A percentile compares a stretch with the other conserved stretches of the same genome.
phyloP scores from a whole-genome alignment of 2,797 vertebrate genomes.

The Philypnodon macrostomus region DNA sequence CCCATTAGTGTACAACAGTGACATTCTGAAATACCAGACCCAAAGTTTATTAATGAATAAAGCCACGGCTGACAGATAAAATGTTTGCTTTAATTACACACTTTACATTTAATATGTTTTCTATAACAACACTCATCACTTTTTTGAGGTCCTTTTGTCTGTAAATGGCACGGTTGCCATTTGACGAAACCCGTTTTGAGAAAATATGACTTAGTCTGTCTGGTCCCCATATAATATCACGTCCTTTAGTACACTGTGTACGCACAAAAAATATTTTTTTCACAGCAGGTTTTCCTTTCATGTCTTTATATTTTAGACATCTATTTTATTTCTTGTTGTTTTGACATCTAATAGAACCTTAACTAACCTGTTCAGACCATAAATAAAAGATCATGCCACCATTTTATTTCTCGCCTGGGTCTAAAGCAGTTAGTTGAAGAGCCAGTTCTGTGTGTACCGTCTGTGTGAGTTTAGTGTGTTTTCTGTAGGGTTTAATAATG shows the following conservation, averaged over 20 bases:
- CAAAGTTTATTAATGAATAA: conserved; percentile 27
- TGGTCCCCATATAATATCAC: conserved; percentile 6
- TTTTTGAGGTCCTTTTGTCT: conserved; percentile 16
- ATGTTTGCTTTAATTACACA: conserved; percentile 33
- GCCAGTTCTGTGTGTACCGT: background rate
- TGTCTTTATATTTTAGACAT: conserved; percentile 2
- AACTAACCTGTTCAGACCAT: background rate
- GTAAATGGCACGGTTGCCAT: conserved; percentile 17
- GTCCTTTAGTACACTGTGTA: background rate
- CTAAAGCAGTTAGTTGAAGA: conserved; percentile 3
- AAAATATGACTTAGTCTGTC: background rate
- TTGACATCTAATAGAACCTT: background rate
- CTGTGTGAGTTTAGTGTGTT: conserved; percentile 16
- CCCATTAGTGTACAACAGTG: conserved; percentile 38
- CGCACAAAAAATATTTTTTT: background rate
- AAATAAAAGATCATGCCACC: too few relatives aligned
- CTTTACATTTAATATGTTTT: conserved; percentile 29
- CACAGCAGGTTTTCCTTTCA: conserved; percentile 3
- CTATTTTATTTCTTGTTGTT: background rate
- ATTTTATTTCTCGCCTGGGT: background rate
- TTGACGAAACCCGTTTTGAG: conserved; percentile 7
- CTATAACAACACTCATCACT: conserved; percentile 17
- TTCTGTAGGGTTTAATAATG: conserved; percentile 23
- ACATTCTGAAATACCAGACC: conserved; percentile 33
- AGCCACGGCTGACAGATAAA: conserved; percentile 1